Evolutionary conservation across 2,888 invertebrate genomes (phyloP).

Genomic region (Gasteruption jaculator): DNA sequence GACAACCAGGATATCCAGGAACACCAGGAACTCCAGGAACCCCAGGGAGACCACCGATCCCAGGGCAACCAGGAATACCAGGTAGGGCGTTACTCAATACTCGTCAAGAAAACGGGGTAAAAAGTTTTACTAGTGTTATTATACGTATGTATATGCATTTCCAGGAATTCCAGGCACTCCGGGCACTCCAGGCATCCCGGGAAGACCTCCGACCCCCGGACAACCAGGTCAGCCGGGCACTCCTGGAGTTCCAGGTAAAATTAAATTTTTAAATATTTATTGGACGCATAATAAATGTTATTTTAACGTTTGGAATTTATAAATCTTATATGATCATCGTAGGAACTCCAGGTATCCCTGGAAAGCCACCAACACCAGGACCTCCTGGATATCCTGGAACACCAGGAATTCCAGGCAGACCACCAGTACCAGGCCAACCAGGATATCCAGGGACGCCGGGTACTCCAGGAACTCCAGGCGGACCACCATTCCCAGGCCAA

Average conservation of each 20-base stretch:
- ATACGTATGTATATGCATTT: no score
- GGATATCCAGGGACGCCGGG: conserved; percentile 21
- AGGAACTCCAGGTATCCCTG: conserved; percentile 18
- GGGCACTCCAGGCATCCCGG: conserved; percentile 29
- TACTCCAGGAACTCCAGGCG: conserved; percentile 20
- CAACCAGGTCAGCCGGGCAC: conserved; percentile 41
- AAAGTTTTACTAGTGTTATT: no score
- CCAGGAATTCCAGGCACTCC: conserved; percentile 28
- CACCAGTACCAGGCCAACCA: conserved; percentile 16
- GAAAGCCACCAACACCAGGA: conserved; percentile 17
- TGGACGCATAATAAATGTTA: no score
- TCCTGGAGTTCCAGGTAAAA: conserved; percentile 25
- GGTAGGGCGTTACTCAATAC: conserved; percentile 26
- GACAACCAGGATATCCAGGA: conserved; percentile 26
- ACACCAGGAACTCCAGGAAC: conserved; percentile 33
- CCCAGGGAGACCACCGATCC: conserved; percentile 24
- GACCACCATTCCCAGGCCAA: conserved; percentile 12
- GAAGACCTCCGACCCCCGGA: conserved; percentile 36
- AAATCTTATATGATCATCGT: no score
- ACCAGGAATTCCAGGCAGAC: conserved; percentile 13
- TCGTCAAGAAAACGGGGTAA: conserved; percentile 27
- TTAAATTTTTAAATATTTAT: no score
- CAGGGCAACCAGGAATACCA: conserved; percentile 32
- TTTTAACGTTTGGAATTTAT: no score
- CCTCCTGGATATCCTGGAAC: conserved; percentile 14